Evolutionary conservation across 2,113 vertebrate species (phyloP).

Genomic region (Nansenia antarctica): DNA sequence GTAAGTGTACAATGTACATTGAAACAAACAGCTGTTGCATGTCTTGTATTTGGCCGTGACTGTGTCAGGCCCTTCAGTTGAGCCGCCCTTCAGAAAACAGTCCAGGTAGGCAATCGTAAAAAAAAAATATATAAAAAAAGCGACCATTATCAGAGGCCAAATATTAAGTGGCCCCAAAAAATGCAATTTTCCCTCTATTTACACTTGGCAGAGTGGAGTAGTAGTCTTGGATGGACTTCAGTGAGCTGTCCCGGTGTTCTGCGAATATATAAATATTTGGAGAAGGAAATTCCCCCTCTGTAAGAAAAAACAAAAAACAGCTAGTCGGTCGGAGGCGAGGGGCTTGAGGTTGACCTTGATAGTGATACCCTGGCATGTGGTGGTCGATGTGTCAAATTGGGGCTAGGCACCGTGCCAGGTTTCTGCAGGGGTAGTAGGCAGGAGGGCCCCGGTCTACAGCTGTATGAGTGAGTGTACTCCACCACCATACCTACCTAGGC

Average conservation of each 20-base stretch:
- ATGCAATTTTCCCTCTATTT: constrained; percentile 30
- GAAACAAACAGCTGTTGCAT: too few species aligned
- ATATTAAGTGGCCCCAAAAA: constrained; percentile 37
- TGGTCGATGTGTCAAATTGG: constrained; percentile 57
- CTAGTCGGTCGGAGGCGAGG: constrained; percentile 12
- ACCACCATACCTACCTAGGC: too few species aligned
- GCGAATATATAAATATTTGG: constrained; percentile 59
- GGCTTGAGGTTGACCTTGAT: constrained; percentile 39
- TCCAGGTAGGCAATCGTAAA: too few species aligned
- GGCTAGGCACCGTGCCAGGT: constrained; percentile 52
- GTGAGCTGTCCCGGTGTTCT: constrained; percentile 32
- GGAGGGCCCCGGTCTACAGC: constrained; percentile 12
- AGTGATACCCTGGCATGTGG: constrained; percentile 27
- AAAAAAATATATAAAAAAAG: neutral
- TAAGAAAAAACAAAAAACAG: constrained; percentile 39
- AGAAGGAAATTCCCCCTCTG: constrained; percentile 52
- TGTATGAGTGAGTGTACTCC: neutral
- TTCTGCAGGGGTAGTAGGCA: constrained; percentile 34
- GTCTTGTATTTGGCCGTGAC: too few species aligned
- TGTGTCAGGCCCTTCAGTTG: too few species aligned
- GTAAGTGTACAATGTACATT: too few species aligned
- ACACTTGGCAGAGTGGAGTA: constrained; percentile 11
- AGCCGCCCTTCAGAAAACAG: too few species aligned
- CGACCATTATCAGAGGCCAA: constrained; percentile 9
- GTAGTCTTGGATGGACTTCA: constrained; percentile 31